Conservation (phyloP, 64 coral and sea anemone species). For the Hydrozoanthus tunicans region DNA sequence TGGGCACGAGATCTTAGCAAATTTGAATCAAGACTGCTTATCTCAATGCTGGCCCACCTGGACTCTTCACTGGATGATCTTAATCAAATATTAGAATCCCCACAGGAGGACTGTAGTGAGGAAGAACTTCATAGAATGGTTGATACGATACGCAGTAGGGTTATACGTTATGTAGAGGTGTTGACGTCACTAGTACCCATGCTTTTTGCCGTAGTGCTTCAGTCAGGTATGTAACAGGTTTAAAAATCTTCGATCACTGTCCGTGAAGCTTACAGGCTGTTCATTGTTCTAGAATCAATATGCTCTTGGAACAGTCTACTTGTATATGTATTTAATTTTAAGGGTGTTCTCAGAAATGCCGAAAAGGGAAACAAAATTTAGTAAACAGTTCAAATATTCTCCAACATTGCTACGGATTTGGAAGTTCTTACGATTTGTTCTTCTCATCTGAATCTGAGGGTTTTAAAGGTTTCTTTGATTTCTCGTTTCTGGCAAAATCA, state of each 20-base stretch:
- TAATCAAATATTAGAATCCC: conserved; percentile 55
- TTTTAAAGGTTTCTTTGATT: too few species aligned
- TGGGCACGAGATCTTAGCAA: conserved; percentile 90
- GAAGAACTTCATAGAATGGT: conserved; percentile 59
- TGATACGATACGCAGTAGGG: conserved; percentile 58
- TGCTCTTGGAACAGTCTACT: too few species aligned
- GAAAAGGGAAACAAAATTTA: too few species aligned
- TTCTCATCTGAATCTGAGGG: too few species aligned
- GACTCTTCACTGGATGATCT: conserved; percentile 66
- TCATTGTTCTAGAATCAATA: too few species aligned
- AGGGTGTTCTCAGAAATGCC: too few species aligned
- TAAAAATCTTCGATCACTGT: neutral
- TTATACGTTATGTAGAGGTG: conserved; percentile 71
- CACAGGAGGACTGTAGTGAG: conserved; percentile 35
- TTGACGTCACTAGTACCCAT: conserved; percentile 79
- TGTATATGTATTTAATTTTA: too few species aligned
- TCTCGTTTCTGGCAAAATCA: too few species aligned
- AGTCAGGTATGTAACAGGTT: conserved; percentile 61
- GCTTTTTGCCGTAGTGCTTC: conserved; percentile 78
- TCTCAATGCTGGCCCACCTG: conserved; percentile 65
- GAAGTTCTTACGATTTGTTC: too few species aligned
- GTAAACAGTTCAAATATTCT: too few species aligned
- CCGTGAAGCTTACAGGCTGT: neutral
- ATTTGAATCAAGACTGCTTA: conserved; percentile 74
- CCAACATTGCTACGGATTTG: too few species aligned